phyloP scores from a whole-genome alignment of 2,888 invertebrate genomes.

The Dilophus febrilis region DNA sequence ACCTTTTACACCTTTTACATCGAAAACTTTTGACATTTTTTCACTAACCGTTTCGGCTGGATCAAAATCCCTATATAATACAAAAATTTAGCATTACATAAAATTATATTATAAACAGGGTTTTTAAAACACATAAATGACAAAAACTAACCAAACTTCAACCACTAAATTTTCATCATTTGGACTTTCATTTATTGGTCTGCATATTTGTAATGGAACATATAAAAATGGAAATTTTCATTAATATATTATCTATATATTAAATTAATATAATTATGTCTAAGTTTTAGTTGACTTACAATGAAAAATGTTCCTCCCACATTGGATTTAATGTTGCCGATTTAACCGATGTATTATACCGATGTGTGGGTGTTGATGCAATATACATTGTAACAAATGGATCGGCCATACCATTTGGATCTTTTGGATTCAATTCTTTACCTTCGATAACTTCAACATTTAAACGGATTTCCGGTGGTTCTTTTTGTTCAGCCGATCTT shows the following conservation, averaged over 20 bases:
- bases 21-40: conserved; percentile 70
- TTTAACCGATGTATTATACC: conserved; percentile 85
- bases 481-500: conserved; percentile 54
- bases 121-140: background rate
- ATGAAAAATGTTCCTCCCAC: conserved; percentile 95
- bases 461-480: conserved; percentile 67
- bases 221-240: background rate
- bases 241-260: too few species aligned
- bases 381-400: conserved; percentile 90
- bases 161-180: conserved; percentile 56
- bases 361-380: conserved; percentile 55
- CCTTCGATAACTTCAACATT: conserved; percentile 78
- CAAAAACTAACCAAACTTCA: conserved; percentile 58
- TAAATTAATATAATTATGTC: background rate
- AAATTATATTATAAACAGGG: background rate
- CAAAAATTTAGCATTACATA: too few species aligned
- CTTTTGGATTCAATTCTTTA: conserved; percentile 68
- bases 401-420: conserved; percentile 87
- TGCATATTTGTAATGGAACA: too few species aligned
- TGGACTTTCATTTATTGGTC: conserved; percentile 53
- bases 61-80: conserved; percentile 62
- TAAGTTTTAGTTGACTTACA: conserved; percentile 67
- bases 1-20: conserved; percentile 72
- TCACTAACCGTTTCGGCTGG: conserved; percentile 77
- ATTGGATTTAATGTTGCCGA: conserved; percentile 72